phyloP scores from a whole-genome alignment of 1,140 invertebrate species.

The Zaprionus vittiger region DNA sequence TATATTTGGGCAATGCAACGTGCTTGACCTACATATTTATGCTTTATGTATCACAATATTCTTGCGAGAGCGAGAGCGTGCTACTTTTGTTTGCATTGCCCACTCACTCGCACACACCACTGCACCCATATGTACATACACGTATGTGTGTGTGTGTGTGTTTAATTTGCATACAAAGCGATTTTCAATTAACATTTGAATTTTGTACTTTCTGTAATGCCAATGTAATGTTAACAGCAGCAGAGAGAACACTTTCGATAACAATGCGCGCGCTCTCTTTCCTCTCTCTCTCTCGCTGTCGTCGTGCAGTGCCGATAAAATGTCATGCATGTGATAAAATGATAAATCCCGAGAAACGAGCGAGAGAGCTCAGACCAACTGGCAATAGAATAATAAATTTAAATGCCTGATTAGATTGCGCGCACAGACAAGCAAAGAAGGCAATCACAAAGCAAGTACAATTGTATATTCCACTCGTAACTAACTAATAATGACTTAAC shows the following conservation, averaged over 20 bases:
- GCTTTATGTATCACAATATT: conserved; percentile 30
- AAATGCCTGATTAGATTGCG: conserved; percentile 36
- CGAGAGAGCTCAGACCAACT: conserved; percentile 19
- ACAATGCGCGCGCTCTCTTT: conserved; percentile 7
- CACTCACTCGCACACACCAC: conserved; percentile 15
- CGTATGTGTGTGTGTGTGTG: background rate
- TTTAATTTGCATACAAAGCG: conserved; percentile 38
- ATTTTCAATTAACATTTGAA: conserved; percentile 48
- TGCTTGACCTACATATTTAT: conserved; percentile 50
- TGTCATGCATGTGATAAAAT: conserved; percentile 31
- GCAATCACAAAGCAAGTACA: background rate
- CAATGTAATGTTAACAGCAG: conserved; percentile 25
- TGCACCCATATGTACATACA: background rate
- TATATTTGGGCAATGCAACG: conserved; percentile 47
- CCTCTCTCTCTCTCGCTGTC: background rate
- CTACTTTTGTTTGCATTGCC: conserved; percentile 44
- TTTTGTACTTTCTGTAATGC: conserved; percentile 33
- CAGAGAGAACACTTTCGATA: conserved; percentile 32
- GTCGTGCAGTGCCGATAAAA: conserved; percentile 12
- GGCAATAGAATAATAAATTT: conserved; percentile 43
- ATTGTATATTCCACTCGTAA: conserved; percentile 16
- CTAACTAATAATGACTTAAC: background rate
- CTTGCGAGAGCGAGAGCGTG: conserved; percentile 19
- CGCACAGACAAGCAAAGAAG: background rate
- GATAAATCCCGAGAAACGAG: conserved; percentile 24